Base-by-base conservation (phyloP, 2,888 invertebrate species). In the Hydriomena furcata region DNA sequence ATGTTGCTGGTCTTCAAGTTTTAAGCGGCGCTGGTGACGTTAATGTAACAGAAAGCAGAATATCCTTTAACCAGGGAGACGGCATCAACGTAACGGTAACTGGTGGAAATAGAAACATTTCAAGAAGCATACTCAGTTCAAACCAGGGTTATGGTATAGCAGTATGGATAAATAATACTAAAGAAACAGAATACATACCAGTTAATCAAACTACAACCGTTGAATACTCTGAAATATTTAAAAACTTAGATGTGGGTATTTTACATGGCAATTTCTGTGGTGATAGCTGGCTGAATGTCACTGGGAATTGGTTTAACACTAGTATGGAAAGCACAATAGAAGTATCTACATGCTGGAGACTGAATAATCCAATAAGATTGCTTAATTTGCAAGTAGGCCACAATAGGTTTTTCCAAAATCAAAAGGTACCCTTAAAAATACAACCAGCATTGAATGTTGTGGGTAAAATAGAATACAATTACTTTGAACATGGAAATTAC, bases 1-100 rank as follows among this genome's bases (percentile, higher is more conserved):
- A 98, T 75, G 94, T 96, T 0, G 97, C 98, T 1, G 99, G 99
- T 5, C 91, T 99, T 2, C 96, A 98, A 69, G 93, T 99, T 1
- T 92, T 95, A 1, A 95, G 94, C 64, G 99, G 99, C 1, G 98
- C 96, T 0, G 98, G 98, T 0, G 98, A 99, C 78, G 93, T 99
- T 0, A 98, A 99, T 78, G 92, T 99, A 1, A 98, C 99, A 11
- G 94, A 95, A 65, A 97, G 97, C 58, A 92, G 94, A 66, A 95
- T 99, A 60, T 95, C 95, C 10, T 95, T 96, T 64, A 99, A 99
- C 77, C 93, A 94, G 71, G 98, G 98, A 1, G 98, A 98, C 70
- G 99, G 99, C 0, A 92, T 99, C 6, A 99, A 99, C 78, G 94
- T 99, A 7, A 98, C 98, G 0, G 97, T 97, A 53, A 95, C 96